phyloP scores from a whole-genome alignment of 2,888 invertebrate species.

The Nebria brevicollis region DNA sequence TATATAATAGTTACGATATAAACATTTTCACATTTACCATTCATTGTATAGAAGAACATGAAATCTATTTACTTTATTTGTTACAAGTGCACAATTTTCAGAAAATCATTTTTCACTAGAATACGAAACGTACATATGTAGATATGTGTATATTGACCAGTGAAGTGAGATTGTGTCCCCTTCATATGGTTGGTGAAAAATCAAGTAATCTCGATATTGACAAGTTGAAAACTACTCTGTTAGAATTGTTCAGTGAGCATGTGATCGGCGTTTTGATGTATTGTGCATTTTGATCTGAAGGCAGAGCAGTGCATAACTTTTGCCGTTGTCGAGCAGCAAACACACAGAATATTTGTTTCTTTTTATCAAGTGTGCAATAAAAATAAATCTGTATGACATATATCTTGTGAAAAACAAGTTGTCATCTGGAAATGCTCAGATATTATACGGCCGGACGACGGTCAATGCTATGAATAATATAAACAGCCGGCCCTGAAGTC shows the following conservation, averaged over 20 bases:
- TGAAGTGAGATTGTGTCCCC: background rate
- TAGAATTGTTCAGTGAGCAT: background rate
- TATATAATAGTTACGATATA: background rate
- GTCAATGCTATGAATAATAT: background rate
- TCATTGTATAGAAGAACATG: too few relatives aligned
- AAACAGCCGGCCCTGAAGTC: background rate
- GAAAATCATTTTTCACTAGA: background rate
- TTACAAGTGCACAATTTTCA: too few relatives aligned
- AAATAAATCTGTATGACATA: background rate
- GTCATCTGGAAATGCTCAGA: background rate
- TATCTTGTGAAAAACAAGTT: background rate
- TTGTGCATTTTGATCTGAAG: background rate
- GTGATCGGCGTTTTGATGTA: background rate
- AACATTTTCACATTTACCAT: background rate
- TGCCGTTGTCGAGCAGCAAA: background rate
- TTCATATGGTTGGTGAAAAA: background rate
- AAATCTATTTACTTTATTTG: too few relatives aligned
- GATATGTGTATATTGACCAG: background rate
- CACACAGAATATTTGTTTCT: background rate
- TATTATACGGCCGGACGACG: background rate
- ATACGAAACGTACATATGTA: background rate
- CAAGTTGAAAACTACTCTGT: background rate
- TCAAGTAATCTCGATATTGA: background rate
- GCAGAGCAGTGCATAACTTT: background rate
- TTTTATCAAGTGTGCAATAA: background rate